Conservation (phyloP, 2,797 vertebrate genomes). For the Echiichthys vipera region DNA sequence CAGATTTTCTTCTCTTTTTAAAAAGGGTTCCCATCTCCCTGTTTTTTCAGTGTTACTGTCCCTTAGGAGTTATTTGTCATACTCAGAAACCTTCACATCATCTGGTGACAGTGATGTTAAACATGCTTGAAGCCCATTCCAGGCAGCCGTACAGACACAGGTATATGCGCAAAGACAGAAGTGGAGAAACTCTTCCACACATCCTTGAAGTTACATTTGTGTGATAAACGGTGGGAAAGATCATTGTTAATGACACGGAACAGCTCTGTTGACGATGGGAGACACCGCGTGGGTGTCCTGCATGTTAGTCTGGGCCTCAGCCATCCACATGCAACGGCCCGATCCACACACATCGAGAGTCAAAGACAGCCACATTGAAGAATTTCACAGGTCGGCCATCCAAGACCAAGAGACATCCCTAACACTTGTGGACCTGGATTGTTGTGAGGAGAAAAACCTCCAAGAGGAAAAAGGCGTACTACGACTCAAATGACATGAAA, state of each 20-base stretch:
- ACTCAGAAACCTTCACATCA: slow-evolving; percentile 22
- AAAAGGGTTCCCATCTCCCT: slow-evolving; percentile 41
- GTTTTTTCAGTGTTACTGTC: neutral
- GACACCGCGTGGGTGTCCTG: slow-evolving; percentile 15
- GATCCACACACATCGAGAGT: slow-evolving; percentile 24
- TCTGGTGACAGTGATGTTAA: neutral
- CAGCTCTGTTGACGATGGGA: slow-evolving; percentile 7
- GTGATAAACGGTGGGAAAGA: slow-evolving; percentile 14
- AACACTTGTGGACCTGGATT: neutral
- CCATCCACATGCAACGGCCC: slow-evolving; percentile 70
- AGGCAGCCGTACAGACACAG: slow-evolving; percentile 51
- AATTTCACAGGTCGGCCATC: slow-evolving; percentile 8
- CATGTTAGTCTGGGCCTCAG: slow-evolving; percentile 75
- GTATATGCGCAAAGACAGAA: slow-evolving; percentile 33
- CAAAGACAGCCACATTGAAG: slow-evolving; percentile 26
- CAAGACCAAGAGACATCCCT: slow-evolving; percentile 41
- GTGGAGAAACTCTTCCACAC: slow-evolving; percentile 12
- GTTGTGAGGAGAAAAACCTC: neutral
- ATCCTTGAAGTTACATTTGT: slow-evolving; percentile 1
- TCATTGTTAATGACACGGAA: slow-evolving; percentile 54
- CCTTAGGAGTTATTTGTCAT: neutral
- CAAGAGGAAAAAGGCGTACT: neutral
- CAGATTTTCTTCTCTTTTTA: neutral
- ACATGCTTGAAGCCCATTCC: slow-evolving; percentile 64
- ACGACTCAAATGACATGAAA: neutral